Base-by-base conservation (phyloP, 2,888 invertebrate genomes). In the Mythimna lalbum region DNA sequence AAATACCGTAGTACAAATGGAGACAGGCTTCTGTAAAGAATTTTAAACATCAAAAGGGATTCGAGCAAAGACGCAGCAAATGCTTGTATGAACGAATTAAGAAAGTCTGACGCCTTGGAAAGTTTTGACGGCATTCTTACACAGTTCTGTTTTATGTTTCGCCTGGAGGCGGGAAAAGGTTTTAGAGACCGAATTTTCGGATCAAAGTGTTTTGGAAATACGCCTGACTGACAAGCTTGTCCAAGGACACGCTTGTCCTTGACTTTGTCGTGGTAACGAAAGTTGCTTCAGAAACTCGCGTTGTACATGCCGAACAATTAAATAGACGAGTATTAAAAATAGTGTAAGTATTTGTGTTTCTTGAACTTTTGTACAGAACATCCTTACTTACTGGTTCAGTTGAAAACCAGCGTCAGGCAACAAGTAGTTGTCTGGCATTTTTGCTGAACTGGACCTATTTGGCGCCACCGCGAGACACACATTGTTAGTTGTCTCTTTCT, bases 1-100 rank as follows among this genome's bases (percentile, higher is more conserved):
- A 84, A 80, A 83, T 80, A 71, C 60, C 69, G 49, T 23, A 63
- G 73, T 59, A 78, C 39, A 73, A 76, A 75, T 49, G 39, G 36
- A 55, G 56, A 60, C 59, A 73, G 62, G 62, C n/a, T 43, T 43
- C 23, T 43, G 23, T 52, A 2, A 27, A 27, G 47, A 36, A 23
- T 47, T 47, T 23, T 63, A 23, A 43, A 65, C 47, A 17, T 56
- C 36, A 55, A 60, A 74, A 36, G 53, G 43, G 59, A 64, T 57
- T 57, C 10, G 27, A 21, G 17, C 17, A 56, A 69, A 71, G 50
- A 56, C 43, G 31, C 33, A 65, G 31, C 21, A 63, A 76, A 64
- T 71, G 60, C 56, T 68, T 71, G 33, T 55, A 39, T 36, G 63
- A 72, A 79, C 23, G 27, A 64, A 63, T 79, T 69, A 59, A 61